Evolutionary conservation across 2,113 vertebrate species (phyloP).

Genomic region (Etia nguti): DNA sequence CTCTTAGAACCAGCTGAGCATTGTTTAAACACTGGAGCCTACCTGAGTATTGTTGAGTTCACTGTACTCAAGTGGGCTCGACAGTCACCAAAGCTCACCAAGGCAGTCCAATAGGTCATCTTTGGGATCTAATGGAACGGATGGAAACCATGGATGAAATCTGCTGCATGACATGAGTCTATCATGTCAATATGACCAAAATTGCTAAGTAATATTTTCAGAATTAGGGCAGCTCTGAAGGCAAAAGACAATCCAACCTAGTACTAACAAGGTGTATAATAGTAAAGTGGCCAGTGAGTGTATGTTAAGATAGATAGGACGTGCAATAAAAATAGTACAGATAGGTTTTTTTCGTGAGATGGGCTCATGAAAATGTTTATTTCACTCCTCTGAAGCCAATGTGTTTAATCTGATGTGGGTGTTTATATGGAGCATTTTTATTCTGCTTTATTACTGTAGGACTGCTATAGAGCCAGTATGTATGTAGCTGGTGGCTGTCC

Average conservation of each 20-base stretch:
- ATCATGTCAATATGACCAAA: background rate
- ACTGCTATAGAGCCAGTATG: background rate
- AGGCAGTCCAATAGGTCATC: background rate
- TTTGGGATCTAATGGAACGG: background rate
- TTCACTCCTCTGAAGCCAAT: background rate
- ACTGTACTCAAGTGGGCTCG: background rate
- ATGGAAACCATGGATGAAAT: background rate
- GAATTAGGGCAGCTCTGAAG: fast-evolving
- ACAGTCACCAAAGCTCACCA: background rate
- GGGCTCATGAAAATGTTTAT: background rate
- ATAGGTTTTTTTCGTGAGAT: background rate
- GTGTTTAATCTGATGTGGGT: background rate
- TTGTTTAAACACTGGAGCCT: background rate
- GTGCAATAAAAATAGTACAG: fast-evolving
- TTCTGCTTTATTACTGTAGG: background rate
- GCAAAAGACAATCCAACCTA: fast-evolving
- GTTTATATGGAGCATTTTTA: background rate
- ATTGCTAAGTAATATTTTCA: background rate
- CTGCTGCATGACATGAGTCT: background rate
- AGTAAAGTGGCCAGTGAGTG: background rate
- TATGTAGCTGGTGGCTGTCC: background rate
- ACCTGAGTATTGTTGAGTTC: background rate
- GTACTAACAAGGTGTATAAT: background rate
- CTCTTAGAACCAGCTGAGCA: background rate
- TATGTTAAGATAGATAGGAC: background rate